A percentile compares a stretch with the other conserved stretches of the same genome.
Conservation (phyloP, 1,140 invertebrate species). For the Coptotermes formosanus region DNA sequence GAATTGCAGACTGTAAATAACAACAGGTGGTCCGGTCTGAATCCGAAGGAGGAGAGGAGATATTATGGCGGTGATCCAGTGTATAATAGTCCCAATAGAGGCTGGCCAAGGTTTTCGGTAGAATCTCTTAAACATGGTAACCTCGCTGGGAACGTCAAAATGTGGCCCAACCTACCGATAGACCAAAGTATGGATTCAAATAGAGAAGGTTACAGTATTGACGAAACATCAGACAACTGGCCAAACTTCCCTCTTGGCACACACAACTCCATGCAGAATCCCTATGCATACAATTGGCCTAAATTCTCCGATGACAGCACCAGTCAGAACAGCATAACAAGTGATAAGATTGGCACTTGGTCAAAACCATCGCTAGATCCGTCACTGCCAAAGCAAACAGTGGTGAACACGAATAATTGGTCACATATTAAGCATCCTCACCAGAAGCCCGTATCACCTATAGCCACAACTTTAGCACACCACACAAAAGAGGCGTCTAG, state of each 20-base stretch:
- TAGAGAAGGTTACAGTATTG: neutral
- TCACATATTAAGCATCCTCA: neutral
- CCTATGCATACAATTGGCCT: neutral
- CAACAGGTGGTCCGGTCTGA: neutral
- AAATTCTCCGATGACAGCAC: neutral
- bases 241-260: neutral
- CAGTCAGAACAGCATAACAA: neutral
- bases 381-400: neutral
- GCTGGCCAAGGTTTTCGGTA: neutral
- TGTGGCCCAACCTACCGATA: neutral
- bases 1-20: neutral
- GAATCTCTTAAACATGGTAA: constrained; percentile 25
- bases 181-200: neutral
- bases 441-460: neutral
- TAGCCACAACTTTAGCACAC: neutral
- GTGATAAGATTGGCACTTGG: neutral
- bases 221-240: neutral
- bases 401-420: constrained; percentile 5
- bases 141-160: neutral
- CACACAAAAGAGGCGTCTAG: constrained; percentile 11
- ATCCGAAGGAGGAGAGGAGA: neutral
- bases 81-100: neutral
- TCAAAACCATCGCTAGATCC: constrained; percentile 1
- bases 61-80: neutral
- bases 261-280: neutral